phyloP scores from a whole-genome alignment of 2,797 vertebrate species.

The Borostomias antarcticus region DNA sequence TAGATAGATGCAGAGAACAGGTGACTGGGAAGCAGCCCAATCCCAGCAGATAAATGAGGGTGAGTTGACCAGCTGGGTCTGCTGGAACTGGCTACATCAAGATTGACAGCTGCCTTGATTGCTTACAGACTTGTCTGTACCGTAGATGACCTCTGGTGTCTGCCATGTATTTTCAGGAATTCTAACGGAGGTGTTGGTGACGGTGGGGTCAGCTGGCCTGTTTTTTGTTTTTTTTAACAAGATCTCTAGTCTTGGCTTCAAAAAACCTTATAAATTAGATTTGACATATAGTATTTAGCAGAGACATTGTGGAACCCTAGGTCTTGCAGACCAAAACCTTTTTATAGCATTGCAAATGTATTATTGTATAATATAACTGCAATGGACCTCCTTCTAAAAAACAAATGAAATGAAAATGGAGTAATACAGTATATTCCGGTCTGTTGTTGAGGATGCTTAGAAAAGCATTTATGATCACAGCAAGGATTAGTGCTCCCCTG shows the following conservation, averaged over 20 bases:
- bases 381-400: background rate
- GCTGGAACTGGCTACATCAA: conserved; percentile 53
- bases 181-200: conserved; percentile 35
- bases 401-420: background rate
- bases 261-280: conserved; percentile 8
- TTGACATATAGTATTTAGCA: conserved; percentile 4
- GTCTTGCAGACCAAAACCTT: conserved; percentile 3
- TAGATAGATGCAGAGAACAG: conserved; percentile 70
- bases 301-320: background rate
- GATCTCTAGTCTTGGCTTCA: background rate
- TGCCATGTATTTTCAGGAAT: conserved; percentile 53
- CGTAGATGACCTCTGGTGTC: conserved; percentile 63
- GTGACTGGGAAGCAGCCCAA: conserved; percentile 72
- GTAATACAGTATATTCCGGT: background rate
- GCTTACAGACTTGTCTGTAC: conserved; percentile 53
- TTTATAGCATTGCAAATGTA: conserved; percentile 2
- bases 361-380: background rate
- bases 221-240: conserved; percentile 40
- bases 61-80: conserved; percentile 70
- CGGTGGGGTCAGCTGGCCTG: conserved; percentile 51
- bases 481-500: conserved; percentile 28
- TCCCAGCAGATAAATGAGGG: conserved; percentile 69
- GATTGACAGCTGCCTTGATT: conserved; percentile 80
- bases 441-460: conserved; percentile 8
- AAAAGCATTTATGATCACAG: conserved; percentile 18